These are phyloP conservation scores for Micropoecilia bifurca DNA, from an alignment of 2,797 vertebrate genomes.

Conservation along the genomic window DNA sequence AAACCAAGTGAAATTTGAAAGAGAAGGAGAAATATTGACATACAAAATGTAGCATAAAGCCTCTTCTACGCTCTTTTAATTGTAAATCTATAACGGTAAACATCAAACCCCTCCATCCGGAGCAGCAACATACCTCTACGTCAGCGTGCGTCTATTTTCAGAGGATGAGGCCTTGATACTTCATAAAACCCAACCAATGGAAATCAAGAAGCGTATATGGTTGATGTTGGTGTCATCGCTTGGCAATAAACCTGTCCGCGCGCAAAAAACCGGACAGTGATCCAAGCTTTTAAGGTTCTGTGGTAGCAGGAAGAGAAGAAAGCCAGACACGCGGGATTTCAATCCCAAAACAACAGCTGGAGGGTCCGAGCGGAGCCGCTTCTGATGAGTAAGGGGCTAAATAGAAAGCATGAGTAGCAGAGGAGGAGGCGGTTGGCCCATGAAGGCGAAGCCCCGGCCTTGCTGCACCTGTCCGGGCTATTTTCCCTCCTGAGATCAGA, in stretches of 20 bases:
- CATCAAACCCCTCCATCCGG: background rate
- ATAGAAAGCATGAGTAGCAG: constrained; percentile 72
- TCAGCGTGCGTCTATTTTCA: constrained; percentile 62
- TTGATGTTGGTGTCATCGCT: constrained; percentile 15
- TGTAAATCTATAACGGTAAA: background rate
- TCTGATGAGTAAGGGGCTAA: constrained; percentile 74
- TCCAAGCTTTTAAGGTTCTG: background rate
- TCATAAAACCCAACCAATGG: constrained; percentile 55
- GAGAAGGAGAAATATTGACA: background rate
- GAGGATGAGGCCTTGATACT: constrained; percentile 53
- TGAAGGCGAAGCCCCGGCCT: constrained; percentile 34
- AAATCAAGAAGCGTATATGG: constrained; percentile 44
- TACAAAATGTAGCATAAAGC: background rate
- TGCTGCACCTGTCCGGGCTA: constrained; percentile 78
- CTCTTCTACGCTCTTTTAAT: background rate
- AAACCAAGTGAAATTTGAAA: constrained; percentile 6
- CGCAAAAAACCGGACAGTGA: background rate
- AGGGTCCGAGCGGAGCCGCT: constrained; percentile 40
- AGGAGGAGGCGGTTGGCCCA: constrained; percentile 30
- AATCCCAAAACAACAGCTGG: constrained; percentile 13
- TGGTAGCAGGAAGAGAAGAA: constrained; percentile 2
- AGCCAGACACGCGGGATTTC: background rate
- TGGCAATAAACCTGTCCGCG: constrained; percentile 28
- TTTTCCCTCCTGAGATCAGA: constrained; percentile 63
- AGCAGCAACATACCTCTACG: constrained; percentile 7